A percentile compares a stretch with the other conserved stretches of the same genome.
These are phyloP conservation scores for Tyrophagus putrescentiae DNA, from an alignment of 1,140 invertebrate species.

Conservation along the genomic window DNA sequence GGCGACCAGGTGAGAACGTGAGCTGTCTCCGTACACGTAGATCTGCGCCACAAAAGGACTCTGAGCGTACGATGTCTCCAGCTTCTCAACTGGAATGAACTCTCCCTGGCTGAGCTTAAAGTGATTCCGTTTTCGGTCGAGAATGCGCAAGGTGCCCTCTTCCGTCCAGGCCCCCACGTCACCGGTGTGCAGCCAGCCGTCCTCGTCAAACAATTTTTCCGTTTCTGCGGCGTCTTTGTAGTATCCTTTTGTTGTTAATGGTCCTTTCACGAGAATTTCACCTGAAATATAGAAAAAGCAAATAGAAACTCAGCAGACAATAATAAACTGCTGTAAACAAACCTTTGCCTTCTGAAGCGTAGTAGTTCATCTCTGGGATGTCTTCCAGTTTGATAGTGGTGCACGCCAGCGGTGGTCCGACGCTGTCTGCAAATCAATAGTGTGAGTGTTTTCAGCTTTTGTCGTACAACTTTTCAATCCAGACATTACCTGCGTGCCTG, in stretches of 20 bases:
- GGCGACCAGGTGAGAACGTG: slow-evolving; percentile 87
- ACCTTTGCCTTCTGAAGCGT: slow-evolving; percentile 54
- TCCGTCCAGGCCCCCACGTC: slow-evolving; percentile 70
- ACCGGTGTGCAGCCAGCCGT: slow-evolving; percentile 89
- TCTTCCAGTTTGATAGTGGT: slow-evolving; percentile 82
- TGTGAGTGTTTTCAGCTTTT: not conserved
- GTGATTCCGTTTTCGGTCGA: slow-evolving; percentile 90
- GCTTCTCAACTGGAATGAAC: slow-evolving; percentile 97
- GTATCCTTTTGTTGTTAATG: slow-evolving; percentile 49
- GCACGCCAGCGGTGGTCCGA: slow-evolving; percentile 83
- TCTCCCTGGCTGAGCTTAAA: slow-evolving; percentile 96
- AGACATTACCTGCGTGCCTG: slow-evolving; percentile 49
- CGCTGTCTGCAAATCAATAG: slow-evolving; percentile 41
- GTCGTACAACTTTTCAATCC: not conserved
- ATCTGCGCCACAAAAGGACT: slow-evolving; percentile 87
- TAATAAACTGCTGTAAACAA: no score
- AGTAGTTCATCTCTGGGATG: slow-evolving; percentile 97
- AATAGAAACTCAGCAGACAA: no score
- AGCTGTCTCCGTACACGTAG: slow-evolving; percentile 89
- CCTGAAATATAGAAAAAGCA: no score
- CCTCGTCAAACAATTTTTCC: slow-evolving; percentile 60
- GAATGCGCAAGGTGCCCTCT: slow-evolving; percentile 72
- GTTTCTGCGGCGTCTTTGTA: slow-evolving; percentile 82
- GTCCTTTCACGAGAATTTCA: slow-evolving; percentile 47
- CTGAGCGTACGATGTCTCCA: slow-evolving; percentile 87